A percentile compares a stretch with the other conserved stretches of the same genome.
These are phyloP conservation scores for Prosapia bicincta DNA, from an alignment of 2,888 invertebrate genomes.

Conservation along the genomic window DNA sequence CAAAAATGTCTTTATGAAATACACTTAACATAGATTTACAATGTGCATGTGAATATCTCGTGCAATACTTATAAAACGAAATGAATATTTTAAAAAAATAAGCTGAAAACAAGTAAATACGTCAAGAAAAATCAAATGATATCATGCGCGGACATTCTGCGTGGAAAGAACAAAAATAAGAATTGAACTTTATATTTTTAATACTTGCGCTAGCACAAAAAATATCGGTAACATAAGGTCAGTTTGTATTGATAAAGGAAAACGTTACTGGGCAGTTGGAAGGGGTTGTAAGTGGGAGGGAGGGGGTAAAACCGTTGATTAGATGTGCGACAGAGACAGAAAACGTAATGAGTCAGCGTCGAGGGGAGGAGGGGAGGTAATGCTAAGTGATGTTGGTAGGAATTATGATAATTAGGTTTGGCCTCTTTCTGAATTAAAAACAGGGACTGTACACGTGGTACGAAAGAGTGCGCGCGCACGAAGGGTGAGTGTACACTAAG, in stretches of 20 bases:
- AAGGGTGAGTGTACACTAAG: too few relatives aligned
- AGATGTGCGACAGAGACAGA: constrained; percentile 27
- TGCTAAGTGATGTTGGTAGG: constrained; percentile 26
- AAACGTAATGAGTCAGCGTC: constrained; percentile 23
- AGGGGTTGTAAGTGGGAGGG: neutral
- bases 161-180: too few relatives aligned
- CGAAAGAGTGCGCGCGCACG: neutral
- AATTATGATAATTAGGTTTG: constrained; percentile 29
- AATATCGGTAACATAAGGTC: neutral
- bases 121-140: too few relatives aligned
- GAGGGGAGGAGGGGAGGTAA: constrained; percentile 18
- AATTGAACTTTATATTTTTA: too few relatives aligned
- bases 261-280: neutral
- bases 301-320: constrained; percentile 27
- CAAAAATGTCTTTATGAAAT: too few relatives aligned
- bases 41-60: too few relatives aligned
- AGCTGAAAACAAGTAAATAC: too few relatives aligned
- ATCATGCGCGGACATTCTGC: too few relatives aligned
- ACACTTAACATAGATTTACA: too few relatives aligned
- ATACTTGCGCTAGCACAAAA: too few relatives aligned
- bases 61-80: too few relatives aligned
- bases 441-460: neutral
- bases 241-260: neutral
- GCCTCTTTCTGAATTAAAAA: neutral
- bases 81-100: too few relatives aligned